Percentiles rank a stretch among this genome's conserved stretches.
Conservation (phyloP, 2,113 vertebrate genomes). For the Thymallus thymallus region DNA sequence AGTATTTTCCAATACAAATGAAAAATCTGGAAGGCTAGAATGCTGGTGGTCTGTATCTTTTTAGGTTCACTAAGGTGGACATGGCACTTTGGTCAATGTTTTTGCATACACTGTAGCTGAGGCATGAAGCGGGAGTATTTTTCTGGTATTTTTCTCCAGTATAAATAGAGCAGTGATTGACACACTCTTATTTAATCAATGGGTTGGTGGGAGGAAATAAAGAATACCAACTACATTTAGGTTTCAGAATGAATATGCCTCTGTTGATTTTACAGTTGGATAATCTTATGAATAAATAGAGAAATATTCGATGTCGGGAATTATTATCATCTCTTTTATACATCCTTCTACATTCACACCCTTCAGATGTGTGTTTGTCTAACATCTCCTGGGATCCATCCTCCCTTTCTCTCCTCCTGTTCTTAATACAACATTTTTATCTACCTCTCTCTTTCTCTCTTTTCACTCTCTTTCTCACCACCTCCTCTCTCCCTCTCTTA, state of each 20-base stretch:
- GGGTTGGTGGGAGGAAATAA: conserved; percentile 10
- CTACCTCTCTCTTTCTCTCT: too few relatives aligned
- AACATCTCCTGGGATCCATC: conserved; percentile 13
- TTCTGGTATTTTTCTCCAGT: too few relatives aligned
- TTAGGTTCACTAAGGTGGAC: too few relatives aligned
- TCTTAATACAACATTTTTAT: too few relatives aligned
- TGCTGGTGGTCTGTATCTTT: too few relatives aligned
- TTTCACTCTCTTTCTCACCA: not conserved
- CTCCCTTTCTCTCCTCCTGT: too few relatives aligned
- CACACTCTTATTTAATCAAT: too few relatives aligned
- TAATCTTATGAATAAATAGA: conserved; percentile 3
- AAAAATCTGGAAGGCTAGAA: too few relatives aligned
- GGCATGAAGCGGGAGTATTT: too few relatives aligned
- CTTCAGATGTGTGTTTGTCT: conserved; percentile 7
- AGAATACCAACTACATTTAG: too few relatives aligned
- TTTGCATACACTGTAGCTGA: too few relatives aligned
- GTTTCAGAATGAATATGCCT: conserved; percentile 15
- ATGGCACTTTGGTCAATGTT: too few relatives aligned
- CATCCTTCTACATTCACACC: conserved; percentile 9
- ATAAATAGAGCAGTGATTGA: not conserved
- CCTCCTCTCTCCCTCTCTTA: not conserved
- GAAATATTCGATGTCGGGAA: conserved; percentile 1
- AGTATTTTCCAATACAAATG: not conserved
- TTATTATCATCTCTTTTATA: not conserved
- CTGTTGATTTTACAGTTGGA: conserved; percentile 5